phyloP scores from a whole-genome alignment of 2,888 invertebrate genomes.

The Calliopum simillimum region DNA sequence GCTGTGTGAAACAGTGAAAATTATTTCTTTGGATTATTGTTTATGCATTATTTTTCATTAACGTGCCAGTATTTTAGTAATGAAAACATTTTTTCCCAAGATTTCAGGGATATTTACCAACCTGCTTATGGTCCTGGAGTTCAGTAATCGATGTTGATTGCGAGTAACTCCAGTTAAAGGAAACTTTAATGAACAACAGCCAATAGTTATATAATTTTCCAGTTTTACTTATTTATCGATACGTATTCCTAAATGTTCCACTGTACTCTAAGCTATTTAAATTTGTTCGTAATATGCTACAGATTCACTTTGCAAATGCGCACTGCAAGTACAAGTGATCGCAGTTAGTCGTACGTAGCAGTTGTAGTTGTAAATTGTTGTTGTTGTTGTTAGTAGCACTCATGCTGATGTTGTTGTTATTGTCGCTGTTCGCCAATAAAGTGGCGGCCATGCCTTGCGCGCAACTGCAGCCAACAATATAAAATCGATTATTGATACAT shows the following conservation, averaged over 20 bases:
- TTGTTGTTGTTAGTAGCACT: neutral
- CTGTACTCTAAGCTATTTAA: slow-evolving; percentile 17
- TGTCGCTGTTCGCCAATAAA: slow-evolving; percentile 35
- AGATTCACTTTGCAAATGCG: slow-evolving; percentile 25
- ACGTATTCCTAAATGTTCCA: neutral
- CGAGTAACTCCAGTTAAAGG: too few species aligned
- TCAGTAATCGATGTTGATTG: too few species aligned
- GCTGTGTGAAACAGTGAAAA: too few species aligned
- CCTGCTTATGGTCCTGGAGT: too few species aligned
- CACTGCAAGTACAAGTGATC: slow-evolving; percentile 15
- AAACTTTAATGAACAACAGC: too few species aligned
- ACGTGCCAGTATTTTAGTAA: too few species aligned
- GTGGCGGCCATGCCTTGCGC: slow-evolving; percentile 1
- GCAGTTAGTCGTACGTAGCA: slow-evolving; percentile 21
- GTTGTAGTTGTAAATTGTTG: slow-evolving; percentile 23
- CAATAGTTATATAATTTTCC: too few species aligned
- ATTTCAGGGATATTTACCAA: too few species aligned
- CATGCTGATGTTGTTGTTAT: slow-evolving; percentile 23
- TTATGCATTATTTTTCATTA: too few species aligned
- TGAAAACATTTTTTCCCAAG: too few species aligned
- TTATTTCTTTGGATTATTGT: too few species aligned
- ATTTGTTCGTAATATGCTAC: slow-evolving; percentile 15
- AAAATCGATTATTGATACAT: slow-evolving; percentile 64
- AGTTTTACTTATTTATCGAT: too few species aligned
- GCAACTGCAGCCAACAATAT: slow-evolving; percentile 27